These are phyloP conservation scores for Paracanthobrama guichenoti DNA, from an alignment of 2,113 vertebrate genomes.

Conservation along the genomic window DNA sequence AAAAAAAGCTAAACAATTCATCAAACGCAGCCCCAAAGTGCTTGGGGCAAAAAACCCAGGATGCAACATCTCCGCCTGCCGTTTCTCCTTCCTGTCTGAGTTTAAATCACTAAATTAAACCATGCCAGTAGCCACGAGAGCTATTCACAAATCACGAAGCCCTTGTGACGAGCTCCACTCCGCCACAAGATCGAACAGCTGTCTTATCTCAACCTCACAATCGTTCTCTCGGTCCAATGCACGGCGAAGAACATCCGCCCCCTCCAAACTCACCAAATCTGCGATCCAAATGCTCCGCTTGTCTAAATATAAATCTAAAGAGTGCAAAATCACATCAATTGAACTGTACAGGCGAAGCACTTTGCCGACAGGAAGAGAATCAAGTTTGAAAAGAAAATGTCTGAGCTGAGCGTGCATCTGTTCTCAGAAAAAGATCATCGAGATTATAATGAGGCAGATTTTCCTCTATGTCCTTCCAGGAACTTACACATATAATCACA, in stretches of 20 bases:
- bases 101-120: constrained; percentile 20
- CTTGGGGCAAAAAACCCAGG: neutral
- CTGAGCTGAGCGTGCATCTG: neutral
- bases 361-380: constrained; percentile 9
- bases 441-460: constrained; percentile 16
- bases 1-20: neutral
- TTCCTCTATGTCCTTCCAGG: neutral
- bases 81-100: constrained; percentile 18
- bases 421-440: constrained; percentile 29
- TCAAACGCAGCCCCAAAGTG: neutral
- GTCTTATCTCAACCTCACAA: constrained; percentile 62
- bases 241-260: constrained; percentile 70
- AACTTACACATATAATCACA: constrained; percentile 14
- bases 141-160: constrained; percentile 63
- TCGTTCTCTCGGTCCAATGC: constrained; percentile 63
- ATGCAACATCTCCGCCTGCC: neutral
- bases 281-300: constrained; percentile 55
- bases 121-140: constrained; percentile 50
- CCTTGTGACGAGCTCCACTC: constrained; percentile 56
- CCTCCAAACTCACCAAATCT: constrained; percentile 69
- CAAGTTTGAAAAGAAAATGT: constrained; percentile 13
- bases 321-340: constrained; percentile 42
- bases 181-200: constrained; percentile 54
- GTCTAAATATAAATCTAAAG: constrained; percentile 31
- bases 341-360: neutral